Evolutionary conservation across 2,888 invertebrate species (phyloP), one percentile per base, ranked within the genome.

Genomic region (Aelia acuminata): DNA sequence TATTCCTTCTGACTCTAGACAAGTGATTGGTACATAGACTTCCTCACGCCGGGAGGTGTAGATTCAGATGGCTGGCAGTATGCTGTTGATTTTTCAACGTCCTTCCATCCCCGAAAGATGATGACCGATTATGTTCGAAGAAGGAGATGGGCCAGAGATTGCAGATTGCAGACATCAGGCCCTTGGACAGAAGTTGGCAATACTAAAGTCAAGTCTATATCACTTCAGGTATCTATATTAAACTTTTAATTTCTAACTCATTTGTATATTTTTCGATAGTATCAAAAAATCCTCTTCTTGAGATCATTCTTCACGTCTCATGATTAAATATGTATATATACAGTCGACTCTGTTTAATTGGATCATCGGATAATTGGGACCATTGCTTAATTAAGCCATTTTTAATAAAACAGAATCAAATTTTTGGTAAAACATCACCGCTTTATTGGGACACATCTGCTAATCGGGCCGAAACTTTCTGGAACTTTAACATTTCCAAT

Each of bases 41-140:
- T 96, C 92, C 96, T 96, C 91, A 96, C 96, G 15, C 96, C 97
- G 0, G 97, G 97, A 1, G 98, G 98, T 3, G 97, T 97, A 0
- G 98, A 98, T 92, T 94, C 94, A 89, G 97, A 98, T 90, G 98
- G 98, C 3, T 98, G 98, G 98, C 98, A 98, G 92, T 98, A 98
- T 92, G 98, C 98, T 0, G 96, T 97, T 1, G 98, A 98, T 93
- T 98, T 98, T 92, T 97, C 98, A 1, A 95, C 96, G 1, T 95
- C 95, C 18, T 98, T 97, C 92, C 98, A 97, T 91, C 95, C 96
- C 0, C 95, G 95, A 91, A 97, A 97, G 92, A 94, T 96, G 90
- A 96, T 98, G 90, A 97, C 97, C 0, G 98, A 98, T 92, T 97
- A 97, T 91, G 98, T 98, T 0, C 94, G 98, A 43, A 94, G 97